Conservation (phyloP, 2,797 vertebrate species). For the Lacerta agilis region DNA sequence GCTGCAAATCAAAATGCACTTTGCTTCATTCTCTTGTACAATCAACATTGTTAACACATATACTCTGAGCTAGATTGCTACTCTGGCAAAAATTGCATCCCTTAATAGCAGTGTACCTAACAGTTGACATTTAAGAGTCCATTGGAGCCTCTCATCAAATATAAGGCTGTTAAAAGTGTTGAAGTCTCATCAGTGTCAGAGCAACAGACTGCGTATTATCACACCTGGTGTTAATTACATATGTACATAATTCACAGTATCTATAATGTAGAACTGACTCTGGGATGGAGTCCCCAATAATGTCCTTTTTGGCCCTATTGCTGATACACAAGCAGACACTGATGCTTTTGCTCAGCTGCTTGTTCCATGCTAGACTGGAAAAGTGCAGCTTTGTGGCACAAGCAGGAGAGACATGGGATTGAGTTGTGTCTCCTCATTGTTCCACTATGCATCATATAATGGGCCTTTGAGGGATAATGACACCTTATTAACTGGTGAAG, state of each 20-base stretch:
- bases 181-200: neutral
- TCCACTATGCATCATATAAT: too few species aligned
- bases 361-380: neutral
- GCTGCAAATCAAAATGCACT: neutral
- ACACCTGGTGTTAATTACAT: constrained; percentile 2
- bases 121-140: constrained; percentile 16
- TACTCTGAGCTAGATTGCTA: neutral
- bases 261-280: neutral
- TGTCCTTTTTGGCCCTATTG: neutral
- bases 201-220: neutral
- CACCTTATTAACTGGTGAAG: neutral
- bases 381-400: neutral
- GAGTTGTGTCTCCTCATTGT: neutral
- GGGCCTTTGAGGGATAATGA: too few species aligned
- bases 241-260: constrained; percentile 10
- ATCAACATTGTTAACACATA: neutral
- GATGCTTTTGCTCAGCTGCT: neutral
- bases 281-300: neutral
- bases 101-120: constrained; percentile 24
- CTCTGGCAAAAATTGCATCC: constrained; percentile 10
- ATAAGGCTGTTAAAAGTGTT: neutral
- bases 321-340: too few species aligned
- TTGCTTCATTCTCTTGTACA: constrained; percentile 1
- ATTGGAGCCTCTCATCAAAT: neutral
- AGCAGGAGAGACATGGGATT: neutral